Evolutionary conservation across 2,888 invertebrate genomes (phyloP).

Genomic region (Acleris literana): DNA sequence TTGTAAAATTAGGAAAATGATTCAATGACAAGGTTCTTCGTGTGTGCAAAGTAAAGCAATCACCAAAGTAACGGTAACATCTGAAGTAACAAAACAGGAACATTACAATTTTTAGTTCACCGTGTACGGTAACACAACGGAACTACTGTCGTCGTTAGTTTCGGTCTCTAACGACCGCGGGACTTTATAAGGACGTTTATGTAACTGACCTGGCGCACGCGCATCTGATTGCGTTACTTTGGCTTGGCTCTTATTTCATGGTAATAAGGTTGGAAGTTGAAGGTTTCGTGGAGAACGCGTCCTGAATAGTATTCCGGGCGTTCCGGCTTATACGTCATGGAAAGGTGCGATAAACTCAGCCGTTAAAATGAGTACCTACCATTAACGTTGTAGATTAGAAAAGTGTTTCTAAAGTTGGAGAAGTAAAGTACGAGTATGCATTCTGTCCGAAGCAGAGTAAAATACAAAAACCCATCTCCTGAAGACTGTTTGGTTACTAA

Average conservation of each 20-base stretch:
- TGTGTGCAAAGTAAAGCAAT: no score
- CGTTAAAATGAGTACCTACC: background rate
- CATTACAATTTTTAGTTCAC: no score
- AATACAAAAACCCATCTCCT: no score
- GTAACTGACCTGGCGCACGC: constrained; percentile 36
- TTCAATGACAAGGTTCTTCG: no score
- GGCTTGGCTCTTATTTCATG: constrained; percentile 12
- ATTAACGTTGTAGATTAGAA: background rate
- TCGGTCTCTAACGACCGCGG: constrained; percentile 21
- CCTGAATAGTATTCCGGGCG: constrained; percentile 52
- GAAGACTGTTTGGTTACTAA: no score
- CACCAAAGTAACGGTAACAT: background rate
- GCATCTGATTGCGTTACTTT: constrained; percentile 32
- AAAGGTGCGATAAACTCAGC: background rate
- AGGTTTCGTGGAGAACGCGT: constrained; percentile 49
- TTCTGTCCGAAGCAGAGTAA: no score
- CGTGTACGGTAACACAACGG: constrained; percentile 1
- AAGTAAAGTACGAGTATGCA: no score
- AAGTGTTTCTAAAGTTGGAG: no score
- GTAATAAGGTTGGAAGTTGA: constrained; percentile 13
- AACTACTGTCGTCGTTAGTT: constrained; percentile 24
- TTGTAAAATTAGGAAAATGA: no score
- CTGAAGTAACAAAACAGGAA: background rate
- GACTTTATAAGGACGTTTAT: constrained; percentile 38
- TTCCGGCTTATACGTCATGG: constrained; percentile 44